Base-by-base conservation (phyloP, 2,113 vertebrate species). In the Oceanodroma tethys region DNA sequence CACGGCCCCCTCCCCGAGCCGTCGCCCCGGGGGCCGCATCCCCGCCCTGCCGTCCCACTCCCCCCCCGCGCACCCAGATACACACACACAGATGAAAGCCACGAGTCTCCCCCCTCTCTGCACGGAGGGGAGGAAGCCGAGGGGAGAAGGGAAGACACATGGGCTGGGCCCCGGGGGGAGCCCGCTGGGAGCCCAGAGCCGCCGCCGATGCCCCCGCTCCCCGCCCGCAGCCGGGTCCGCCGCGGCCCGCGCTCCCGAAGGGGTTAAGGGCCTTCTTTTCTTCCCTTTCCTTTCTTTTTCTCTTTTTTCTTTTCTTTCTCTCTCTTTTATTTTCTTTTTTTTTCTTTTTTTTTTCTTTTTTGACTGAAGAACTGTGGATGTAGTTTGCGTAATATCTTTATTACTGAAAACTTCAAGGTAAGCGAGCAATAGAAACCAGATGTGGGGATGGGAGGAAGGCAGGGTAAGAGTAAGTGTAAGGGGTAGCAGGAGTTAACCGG, bases 361-460 rank as follows among this genome's bases (percentile, higher is more conserved):
- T 52, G 3, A 63, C 47, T 6, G 26, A 78, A 86, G 67, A 71
- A 95, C 74, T 45, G 84, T 81, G 82, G 85, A 75, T 90, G 89
- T 74, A 47, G 93, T 96, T 97, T 96, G 95, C 38, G 21, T 97
- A 98, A 98, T 98, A 98, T 98, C 98, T 98, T 98, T 98, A 98
- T 98, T 98, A 98, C 97, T 21, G 85, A 97, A 90, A 96, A 97
- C 97, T 98, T 98, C 98, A 98, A 98, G 98, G 98, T 98, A 98
- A 98, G 94, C 52, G 32, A 50, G 86, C 43, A 93, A 98, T 98
- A 90, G 96, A 96, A 98, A 98, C 96, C 98, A 98, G 98, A 98
- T 98, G 98, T 98, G 95, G 88, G 91, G 85, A 87, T 29, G 42
- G 60, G 72, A 75, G 92, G 88, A 90, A 83, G 32, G 95, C 88